Percentiles rank a stretch among this genome's conserved stretches.
These are phyloP conservation scores for Cylas formicarius DNA, from an alignment of 1,140 invertebrate genomes.

Conservation along the genomic window DNA sequence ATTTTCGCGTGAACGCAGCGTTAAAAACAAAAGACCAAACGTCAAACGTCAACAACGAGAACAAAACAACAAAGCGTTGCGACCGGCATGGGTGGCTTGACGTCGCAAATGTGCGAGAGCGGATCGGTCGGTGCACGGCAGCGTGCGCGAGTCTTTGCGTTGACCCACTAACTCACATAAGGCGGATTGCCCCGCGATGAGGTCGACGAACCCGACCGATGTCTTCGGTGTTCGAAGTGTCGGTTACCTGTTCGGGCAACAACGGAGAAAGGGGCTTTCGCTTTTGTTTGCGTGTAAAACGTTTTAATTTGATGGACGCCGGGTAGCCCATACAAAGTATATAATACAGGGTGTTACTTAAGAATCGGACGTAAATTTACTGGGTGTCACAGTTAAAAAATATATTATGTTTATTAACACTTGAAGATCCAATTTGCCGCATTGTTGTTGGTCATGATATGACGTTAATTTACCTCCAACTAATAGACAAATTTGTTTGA, in stretches of 20 bases:
- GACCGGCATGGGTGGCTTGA: slow-evolving; percentile 4
- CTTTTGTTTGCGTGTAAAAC: slow-evolving; percentile 8
- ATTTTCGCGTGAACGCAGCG: too few relatives aligned
- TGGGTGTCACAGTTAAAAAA: too few relatives aligned
- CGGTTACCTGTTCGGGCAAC: slow-evolving; percentile 4
- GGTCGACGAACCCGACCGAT: slow-evolving; percentile 33
- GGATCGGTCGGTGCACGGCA: slow-evolving; percentile 10
- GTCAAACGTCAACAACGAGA: too few relatives aligned
- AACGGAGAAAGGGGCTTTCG: slow-evolving; percentile 20
- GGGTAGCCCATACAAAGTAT: neutral
- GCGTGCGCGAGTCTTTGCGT: slow-evolving; percentile 26
- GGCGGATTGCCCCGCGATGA: too few relatives aligned
- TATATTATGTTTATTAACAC: too few relatives aligned
- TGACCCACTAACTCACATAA: slow-evolving; percentile 43
- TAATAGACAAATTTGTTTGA: too few relatives aligned
- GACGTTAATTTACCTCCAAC: too few relatives aligned
- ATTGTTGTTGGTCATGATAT: too few relatives aligned
- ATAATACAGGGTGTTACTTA: neutral
- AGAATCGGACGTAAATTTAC: neutral
- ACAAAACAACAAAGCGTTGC: too few relatives aligned
- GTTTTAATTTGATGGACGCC: neutral
- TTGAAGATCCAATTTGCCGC: too few relatives aligned
- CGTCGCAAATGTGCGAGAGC: slow-evolving; percentile 12
- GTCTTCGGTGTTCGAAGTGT: slow-evolving; percentile 26
- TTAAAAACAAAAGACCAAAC: too few relatives aligned